phyloP scores from a whole-genome alignment of 2,113 vertebrate species.

The Mobula birostris region DNA sequence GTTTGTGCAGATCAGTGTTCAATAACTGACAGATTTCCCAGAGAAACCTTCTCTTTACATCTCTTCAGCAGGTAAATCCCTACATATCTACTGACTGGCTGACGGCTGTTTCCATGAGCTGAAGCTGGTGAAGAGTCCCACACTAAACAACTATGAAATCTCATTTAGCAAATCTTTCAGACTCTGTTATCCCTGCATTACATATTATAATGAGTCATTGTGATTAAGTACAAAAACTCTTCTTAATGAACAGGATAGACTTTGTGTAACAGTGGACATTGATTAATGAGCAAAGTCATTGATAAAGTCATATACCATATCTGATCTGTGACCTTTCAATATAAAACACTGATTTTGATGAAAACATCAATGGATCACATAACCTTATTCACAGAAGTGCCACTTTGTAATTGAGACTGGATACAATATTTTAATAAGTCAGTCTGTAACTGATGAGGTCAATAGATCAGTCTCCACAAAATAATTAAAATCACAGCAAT shows the following conservation, averaged over 20 bases:
- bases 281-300: constrained; percentile 50
- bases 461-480: not conserved
- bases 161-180: constrained; percentile 55
- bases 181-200: constrained; percentile 43
- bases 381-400: constrained; percentile 37
- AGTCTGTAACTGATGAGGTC: not conserved
- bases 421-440: constrained; percentile 6
- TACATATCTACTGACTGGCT: constrained; percentile 49
- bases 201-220: constrained; percentile 47
- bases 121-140: constrained; percentile 43
- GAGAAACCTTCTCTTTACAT: constrained; percentile 45
- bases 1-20: constrained; percentile 45
- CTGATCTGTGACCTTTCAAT: constrained; percentile 50
- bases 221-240: constrained; percentile 49
- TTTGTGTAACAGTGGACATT: constrained; percentile 41
- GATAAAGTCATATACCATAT: constrained; percentile 39
- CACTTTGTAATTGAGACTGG: constrained; percentile 39
- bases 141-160: constrained; percentile 51
- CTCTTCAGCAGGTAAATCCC: constrained; percentile 48
- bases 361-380: constrained; percentile 47
- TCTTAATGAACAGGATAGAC: constrained; percentile 48
- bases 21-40: constrained; percentile 51
- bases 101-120: constrained; percentile 49
- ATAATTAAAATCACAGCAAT: constrained; percentile 24
- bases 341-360: constrained; percentile 44